Base-by-base conservation (phyloP, 1,140 invertebrate species). In the Conus betulinus region DNA sequence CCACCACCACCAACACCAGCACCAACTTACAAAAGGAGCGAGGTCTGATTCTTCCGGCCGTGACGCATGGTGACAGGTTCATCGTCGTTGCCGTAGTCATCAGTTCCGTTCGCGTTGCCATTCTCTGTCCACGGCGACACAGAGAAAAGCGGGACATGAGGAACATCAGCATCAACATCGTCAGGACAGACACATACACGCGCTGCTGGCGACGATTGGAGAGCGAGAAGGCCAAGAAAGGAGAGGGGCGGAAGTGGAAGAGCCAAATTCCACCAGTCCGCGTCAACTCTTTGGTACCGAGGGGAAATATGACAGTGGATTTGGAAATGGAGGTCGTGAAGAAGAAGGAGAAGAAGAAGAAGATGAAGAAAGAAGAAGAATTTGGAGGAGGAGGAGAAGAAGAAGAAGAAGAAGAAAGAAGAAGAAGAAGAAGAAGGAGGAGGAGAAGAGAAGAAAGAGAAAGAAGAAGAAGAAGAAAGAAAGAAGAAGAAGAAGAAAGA, bases 1-100 rank as follows among this genome's bases (percentile, higher is more conserved):
- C 8, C 57, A 15, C 8, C 57, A 60, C 8, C 57, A 11, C 15
- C 57, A 60, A 0, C 57, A 60, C 1, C 57, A 60, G 4, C 57
- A 60, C 8, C 8, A 3, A 85, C 84, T 85, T n/a, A 85, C 84
- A 85, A 3, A 39, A 85, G 84, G 2, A 71, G 25, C 8, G 84
- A 60, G 13, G 7, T 76, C 63, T 85, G 63, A 17, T 53, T 85
- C 71, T 74, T 67, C 15, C 17, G 17, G 27, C 27, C 51, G 39
- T 53, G 27, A 39, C 84, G 84, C 51, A 74, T 51, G 10, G 60
- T 71, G 67, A 76, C 84, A 6, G 15, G 63, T 10, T 85, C 51
- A 17, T n/a, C n/a, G 5, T n/a, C 55, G 5, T 51, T n/a, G 5
- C 57, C 55, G 5, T 51, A 17, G 63, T 84, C 57, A 23, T 6